phyloP scores from a whole-genome alignment of 2,888 invertebrate genomes.

The Punctoribates punctum region DNA sequence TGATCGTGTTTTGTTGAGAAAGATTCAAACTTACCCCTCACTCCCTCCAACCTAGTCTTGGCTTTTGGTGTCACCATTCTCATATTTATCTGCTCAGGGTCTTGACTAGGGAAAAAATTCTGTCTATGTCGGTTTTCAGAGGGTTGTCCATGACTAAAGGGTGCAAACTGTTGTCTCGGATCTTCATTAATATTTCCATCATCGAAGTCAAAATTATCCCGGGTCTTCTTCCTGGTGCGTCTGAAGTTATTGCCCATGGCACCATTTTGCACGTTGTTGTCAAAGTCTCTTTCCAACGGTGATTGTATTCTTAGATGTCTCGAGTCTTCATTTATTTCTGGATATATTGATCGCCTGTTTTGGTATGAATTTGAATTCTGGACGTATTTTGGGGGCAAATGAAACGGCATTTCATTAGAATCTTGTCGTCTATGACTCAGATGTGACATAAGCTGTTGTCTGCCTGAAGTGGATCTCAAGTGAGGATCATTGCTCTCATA shows the following conservation, averaged over 20 bases:
- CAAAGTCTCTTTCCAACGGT: neutral
- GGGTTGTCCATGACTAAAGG: neutral
- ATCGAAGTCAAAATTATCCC: neutral
- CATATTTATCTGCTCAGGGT: no score
- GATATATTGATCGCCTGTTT: neutral
- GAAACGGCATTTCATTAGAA: neutral
- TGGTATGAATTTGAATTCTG: neutral
- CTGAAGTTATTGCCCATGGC: no score
- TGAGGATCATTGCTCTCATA: constrained; percentile 20
- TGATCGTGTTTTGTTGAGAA: neutral
- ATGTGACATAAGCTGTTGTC: neutral
- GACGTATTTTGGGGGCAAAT: neutral
- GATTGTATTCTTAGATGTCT: constrained; percentile 12
- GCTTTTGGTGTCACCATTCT: neutral
- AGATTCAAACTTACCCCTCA: neutral
- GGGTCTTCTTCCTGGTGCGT: no score
- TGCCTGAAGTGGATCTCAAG: neutral
- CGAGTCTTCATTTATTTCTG: neutral
- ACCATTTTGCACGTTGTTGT: no score
- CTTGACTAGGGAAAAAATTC: neutral
- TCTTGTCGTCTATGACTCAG: neutral
- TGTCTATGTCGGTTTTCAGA: neutral
- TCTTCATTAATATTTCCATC: neutral
- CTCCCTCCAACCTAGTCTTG: neutral
- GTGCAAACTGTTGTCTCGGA: neutral